Evolutionary conservation across 2,113 vertebrate species (phyloP), one percentile per base, ranked within the genome.

Genomic region (Trogon melanurus): DNA sequence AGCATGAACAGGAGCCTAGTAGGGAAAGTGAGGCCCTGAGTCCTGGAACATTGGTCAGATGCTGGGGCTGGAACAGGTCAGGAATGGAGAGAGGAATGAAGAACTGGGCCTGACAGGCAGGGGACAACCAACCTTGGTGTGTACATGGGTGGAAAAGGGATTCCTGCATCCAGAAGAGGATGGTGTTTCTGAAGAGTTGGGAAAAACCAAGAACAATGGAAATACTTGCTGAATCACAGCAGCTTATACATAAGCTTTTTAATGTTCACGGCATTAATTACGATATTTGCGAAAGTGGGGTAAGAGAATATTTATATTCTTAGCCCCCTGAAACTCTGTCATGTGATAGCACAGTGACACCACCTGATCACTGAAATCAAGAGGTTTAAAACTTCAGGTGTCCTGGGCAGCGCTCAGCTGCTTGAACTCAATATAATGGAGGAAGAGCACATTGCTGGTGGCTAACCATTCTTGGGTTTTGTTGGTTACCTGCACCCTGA

Each of bases 1-100:
- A 65, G 7, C 36, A 45, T 1, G 2, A 62, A 45, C 0, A 0
- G 57, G 11, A 70, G 30, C 34, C 11, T 36, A 19, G 2, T 27
- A 4, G 3, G 53, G 65, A 88, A 85, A 73, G 16, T 0, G 1
- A 72, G 61, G 57, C 38, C 22, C n/a, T 23, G 18, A 58, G 9
- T 27, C 56, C 65, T 73, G 25, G 10, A 79, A 47, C 41, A 54
- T 0, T 1, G 25, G 6, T 38, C 25, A 75, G 9, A 11, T 36
- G 11, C 18, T 54, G 41, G 16, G 19, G 34, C 7, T 21, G 18
- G 29, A 76, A 60, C 23, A 67, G 23, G 45, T 13, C 4, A 8
- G 48, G 36, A 90, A 36, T 13, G 15, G 8, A 72, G 32, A 56
- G 14, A 72, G 19, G 34, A 85, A 66, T 26, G 15, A 89, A 34